Evolutionary conservation across 2,888 invertebrate species (phyloP).

Genomic region (Troides oblongomaculatus): DNA sequence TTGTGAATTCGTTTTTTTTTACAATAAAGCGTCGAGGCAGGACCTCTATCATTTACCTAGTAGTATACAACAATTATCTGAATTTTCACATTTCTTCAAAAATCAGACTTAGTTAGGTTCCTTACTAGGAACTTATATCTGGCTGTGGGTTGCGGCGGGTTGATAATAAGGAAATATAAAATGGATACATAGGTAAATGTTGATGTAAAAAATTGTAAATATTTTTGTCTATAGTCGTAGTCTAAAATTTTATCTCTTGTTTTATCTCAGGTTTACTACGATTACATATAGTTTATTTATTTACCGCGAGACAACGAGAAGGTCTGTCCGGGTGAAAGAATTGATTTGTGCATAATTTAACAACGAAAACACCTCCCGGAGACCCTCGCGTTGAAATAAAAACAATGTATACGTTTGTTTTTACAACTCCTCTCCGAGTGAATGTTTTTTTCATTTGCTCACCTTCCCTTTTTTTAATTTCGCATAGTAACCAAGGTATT

Average conservation of each 20-base stretch:
- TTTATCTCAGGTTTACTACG: conserved; percentile 53
- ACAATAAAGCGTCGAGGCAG: too few relatives aligned
- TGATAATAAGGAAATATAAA: background rate
- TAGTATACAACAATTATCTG: too few relatives aligned
- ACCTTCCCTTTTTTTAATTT: conserved; percentile 36
- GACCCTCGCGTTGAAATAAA: conserved; percentile 68
- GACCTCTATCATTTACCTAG: too few relatives aligned
- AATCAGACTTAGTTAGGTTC: too few relatives aligned
- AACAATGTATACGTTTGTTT: conserved; percentile 76
- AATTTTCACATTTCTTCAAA: too few relatives aligned
- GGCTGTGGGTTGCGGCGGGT: too few relatives aligned
- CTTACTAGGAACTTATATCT: too few relatives aligned
- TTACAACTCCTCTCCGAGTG: conserved; percentile 68
- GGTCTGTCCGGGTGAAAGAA: conserved; percentile 69
- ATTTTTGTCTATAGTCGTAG: background rate
- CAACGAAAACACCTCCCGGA: conserved; percentile 70
- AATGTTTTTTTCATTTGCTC: conserved; percentile 47
- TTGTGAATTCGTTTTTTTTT: too few relatives aligned
- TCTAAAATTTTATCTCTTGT: conserved; percentile 33
- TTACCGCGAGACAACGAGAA: conserved; percentile 62
- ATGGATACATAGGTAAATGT: background rate
- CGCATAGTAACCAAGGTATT: conserved; percentile 17
- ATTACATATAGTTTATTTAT: conserved; percentile 78
- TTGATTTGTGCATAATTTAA: conserved; percentile 80
- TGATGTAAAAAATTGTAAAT: background rate